Evolutionary conservation across 2,888 invertebrate species (phyloP), one percentile per base, ranked within the genome.

Genomic region (Spodoptera exigua): DNA sequence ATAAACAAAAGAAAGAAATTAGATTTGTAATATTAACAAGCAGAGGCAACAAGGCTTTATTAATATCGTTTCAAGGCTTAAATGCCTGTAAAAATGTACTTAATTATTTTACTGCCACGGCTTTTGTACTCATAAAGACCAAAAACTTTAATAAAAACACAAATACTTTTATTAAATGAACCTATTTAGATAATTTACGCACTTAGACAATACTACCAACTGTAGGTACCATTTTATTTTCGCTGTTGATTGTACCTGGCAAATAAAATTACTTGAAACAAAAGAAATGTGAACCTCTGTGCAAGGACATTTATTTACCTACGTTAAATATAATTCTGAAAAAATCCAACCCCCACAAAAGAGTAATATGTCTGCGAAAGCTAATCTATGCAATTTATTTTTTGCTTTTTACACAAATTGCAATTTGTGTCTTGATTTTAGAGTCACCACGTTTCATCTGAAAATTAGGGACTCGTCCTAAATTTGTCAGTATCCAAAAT

Each of bases 391-490:
- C 49, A 45, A 58, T 64, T 71, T 56, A 36, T 41, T 52, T 63
- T 52, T 58, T 52, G 54, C 53, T 49, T 36, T 73, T 51, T 48
- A 48, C 12, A 47, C 17, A 71, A 69, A 69, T 73, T 64, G 70
- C 70, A 73, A 73, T 73, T 71, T 69, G 44, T 56, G 21, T 37
- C 41, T 37, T 69, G 47, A 52, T 46, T 54, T 57, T 48, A 13
- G 10, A 36, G 64, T 52, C 37, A 10, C 70, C 53, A 48, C 27
- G 36, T 32, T 27, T 9, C 18, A 1, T 14, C 5, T 0, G 12
- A 44, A 51, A 2, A 0, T 9, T 16, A 7, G 47, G 53, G 66
- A 16, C 32, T 16, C 0, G 1, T 1, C 2, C 32, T 17, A 3
- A 35, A 17, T 17, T 18, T 7, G 11, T n/a, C 2, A 11, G 16